Percentiles rank a stretch among this genome's conserved stretches.
These are phyloP conservation scores for Mercenaria mercenaria DNA, from an alignment of 1,140 invertebrate genomes.

Conservation along the genomic window DNA sequence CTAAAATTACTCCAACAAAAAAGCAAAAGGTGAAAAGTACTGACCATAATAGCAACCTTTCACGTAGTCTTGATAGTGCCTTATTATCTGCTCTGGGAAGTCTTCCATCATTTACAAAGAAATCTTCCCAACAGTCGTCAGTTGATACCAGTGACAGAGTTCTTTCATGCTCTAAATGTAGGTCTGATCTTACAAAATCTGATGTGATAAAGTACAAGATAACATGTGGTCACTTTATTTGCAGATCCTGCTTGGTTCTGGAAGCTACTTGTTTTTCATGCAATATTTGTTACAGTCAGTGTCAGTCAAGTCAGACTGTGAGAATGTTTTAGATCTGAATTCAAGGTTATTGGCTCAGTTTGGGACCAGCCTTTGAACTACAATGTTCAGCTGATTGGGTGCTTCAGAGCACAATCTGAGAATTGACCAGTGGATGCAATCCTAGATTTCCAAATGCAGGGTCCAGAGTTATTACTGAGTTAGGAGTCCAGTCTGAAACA, in stretches of 20 bases:
- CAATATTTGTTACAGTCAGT: slow-evolving; percentile 20
- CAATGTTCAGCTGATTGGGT: no score
- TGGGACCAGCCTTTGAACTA: no score
- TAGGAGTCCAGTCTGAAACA: no score
- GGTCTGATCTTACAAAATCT: not conserved
- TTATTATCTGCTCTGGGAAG: slow-evolving; percentile 58
- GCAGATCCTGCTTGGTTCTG: slow-evolving; percentile 61
- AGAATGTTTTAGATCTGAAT: slow-evolving; percentile 45
- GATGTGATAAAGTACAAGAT: slow-evolving; percentile 57
- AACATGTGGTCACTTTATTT: slow-evolving; percentile 66
- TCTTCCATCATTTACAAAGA: slow-evolving; percentile 69
- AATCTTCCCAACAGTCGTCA: not conserved
- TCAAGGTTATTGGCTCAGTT: no score
- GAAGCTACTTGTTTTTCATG: not conserved
- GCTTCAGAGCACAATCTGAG: no score
- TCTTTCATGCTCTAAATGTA: slow-evolving; percentile 14
- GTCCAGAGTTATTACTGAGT: no score
- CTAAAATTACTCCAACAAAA: not conserved
- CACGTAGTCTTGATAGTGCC: slow-evolving; percentile 67
- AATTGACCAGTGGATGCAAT: no score
- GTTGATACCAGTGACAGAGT: not conserved
- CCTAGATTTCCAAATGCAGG: no score
- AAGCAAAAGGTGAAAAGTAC: not conserved
- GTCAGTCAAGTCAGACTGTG: slow-evolving; percentile 31
- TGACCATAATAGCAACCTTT: slow-evolving; percentile 31